Evolutionary conservation across 2,888 invertebrate genomes (phyloP).

Genomic region (Eremobia ochroleuca): DNA sequence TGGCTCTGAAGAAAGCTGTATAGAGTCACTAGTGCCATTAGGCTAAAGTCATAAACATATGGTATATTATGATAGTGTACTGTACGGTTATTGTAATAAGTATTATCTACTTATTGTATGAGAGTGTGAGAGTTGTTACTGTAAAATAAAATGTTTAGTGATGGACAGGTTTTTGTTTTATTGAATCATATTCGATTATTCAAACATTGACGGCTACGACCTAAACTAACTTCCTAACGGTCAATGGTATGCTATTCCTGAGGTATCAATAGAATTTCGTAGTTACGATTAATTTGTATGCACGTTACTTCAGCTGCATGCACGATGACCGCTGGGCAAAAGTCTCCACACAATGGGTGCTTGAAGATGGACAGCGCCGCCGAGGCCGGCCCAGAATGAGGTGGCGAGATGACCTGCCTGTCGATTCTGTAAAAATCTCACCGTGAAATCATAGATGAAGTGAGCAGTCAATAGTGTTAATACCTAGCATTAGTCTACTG

Average conservation of each 20-base stretch:
- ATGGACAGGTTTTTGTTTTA: constrained; percentile 58
- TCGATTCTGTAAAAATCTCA: too few species aligned
- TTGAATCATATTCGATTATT: background rate
- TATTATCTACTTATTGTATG: constrained; percentile 87
- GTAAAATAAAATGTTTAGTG: constrained; percentile 86
- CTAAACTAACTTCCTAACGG: background rate
- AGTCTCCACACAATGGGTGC: too few species aligned
- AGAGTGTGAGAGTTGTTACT: constrained; percentile 82
- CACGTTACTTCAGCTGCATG: too few species aligned
- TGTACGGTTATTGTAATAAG: constrained; percentile 79
- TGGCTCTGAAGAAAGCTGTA: constrained; percentile 54
- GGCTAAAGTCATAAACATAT: constrained; percentile 79
- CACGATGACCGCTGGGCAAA: too few species aligned
- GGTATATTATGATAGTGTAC: constrained; percentile 54
- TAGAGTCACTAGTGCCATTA: constrained; percentile 80
- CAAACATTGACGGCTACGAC: background rate
- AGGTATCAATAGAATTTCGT: too few species aligned
- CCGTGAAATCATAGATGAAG: too few species aligned
- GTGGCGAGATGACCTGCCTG: too few species aligned
- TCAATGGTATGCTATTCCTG: background rate
- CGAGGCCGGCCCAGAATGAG: too few species aligned
- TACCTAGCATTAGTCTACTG: too few species aligned
- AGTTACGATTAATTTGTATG: too few species aligned
- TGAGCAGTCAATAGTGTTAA: too few species aligned
- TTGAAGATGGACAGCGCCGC: too few species aligned